A percentile compares a stretch with the other conserved stretches of the same genome.
These are phyloP conservation scores for Tiaroga cobitis DNA, from an alignment of 2,797 vertebrate genomes.

Conservation along the genomic window DNA sequence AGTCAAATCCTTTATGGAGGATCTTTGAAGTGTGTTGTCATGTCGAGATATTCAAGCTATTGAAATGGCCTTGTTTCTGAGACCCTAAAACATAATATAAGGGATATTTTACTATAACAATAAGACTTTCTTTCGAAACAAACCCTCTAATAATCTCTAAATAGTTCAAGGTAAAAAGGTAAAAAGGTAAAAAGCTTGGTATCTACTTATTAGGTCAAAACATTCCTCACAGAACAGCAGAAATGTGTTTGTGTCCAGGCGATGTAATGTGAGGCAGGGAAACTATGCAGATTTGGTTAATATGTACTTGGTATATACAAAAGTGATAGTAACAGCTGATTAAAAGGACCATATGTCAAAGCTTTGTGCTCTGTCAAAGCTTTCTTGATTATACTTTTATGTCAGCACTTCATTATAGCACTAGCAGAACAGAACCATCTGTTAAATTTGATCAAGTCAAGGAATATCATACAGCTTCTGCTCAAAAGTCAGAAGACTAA, in stretches of 20 bases:
- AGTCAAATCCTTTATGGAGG: neutral
- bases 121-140: neutral
- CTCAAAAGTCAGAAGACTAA: conserved; percentile 26
- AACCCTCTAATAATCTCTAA: neutral
- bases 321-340: conserved; percentile 63
- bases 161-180: neutral
- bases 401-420: conserved; percentile 64
- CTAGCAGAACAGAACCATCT: conserved; percentile 60
- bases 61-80: neutral
- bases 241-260: neutral
- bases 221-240: neutral
- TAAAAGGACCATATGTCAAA: conserved; percentile 67
- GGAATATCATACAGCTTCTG: conserved; percentile 27
- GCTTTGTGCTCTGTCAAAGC: conserved; percentile 49
- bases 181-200: neutral
- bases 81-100: neutral
- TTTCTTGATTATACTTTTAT: conserved; percentile 55
- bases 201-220: conserved; percentile 4
- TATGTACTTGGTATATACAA: conserved; percentile 56
- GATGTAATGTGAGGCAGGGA: conserved; percentile 16
- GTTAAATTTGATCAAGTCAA: conserved; percentile 44
- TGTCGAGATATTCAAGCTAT: neutral
- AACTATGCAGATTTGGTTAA: conserved; percentile 55
- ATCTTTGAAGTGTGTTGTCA: neutral
- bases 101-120: neutral